A percentile compares a stretch with the other conserved stretches of the same genome.
phyloP scores from a whole-genome alignment of 53 echinoderm and acorn worm species.

The Holothuria scabra region DNA sequence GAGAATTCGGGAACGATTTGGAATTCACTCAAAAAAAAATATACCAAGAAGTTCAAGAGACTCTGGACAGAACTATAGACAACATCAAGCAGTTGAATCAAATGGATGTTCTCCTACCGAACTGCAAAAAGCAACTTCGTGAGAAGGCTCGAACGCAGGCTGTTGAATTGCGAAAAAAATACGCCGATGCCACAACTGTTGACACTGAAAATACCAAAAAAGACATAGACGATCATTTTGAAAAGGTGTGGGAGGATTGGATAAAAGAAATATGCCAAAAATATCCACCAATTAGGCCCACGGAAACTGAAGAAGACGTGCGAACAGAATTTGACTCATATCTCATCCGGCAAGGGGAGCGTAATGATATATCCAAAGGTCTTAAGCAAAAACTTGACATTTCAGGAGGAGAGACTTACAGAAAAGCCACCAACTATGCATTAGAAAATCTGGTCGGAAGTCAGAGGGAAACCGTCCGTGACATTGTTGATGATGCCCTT shows the following conservation, averaged over 20 bases:
- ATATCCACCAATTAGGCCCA: neutral
- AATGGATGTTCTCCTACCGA: slow-evolving; percentile 27
- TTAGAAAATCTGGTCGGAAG: neutral
- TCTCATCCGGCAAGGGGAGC: neutral
- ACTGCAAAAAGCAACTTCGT: slow-evolving; percentile 20
- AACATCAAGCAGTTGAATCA: slow-evolving; percentile 14
- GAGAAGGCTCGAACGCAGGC: slow-evolving; percentile 16
- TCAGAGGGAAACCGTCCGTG: neutral
- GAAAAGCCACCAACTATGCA: neutral
- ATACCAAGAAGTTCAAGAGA: neutral
- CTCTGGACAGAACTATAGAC: neutral
- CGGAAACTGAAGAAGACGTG: neutral
- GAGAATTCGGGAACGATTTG: slow-evolving; percentile 32
- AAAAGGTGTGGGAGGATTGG: slow-evolving; percentile 20
- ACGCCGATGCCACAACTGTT: neutral
- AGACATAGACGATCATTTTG: slow-evolving; percentile 14
- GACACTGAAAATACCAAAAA: neutral
- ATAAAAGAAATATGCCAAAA: slow-evolving; percentile 25
- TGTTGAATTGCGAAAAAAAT: neutral
- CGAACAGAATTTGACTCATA: slow-evolving; percentile 13
- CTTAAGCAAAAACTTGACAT: slow-evolving; percentile 16
- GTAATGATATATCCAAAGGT: slow-evolving; percentile 14
- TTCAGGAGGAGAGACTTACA: neutral
- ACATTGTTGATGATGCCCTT: neutral
- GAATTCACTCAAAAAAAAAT: neutral